These are phyloP conservation scores for Zosterops lateralis DNA, from an alignment of 2,113 vertebrate genomes.

Conservation along the genomic window DNA sequence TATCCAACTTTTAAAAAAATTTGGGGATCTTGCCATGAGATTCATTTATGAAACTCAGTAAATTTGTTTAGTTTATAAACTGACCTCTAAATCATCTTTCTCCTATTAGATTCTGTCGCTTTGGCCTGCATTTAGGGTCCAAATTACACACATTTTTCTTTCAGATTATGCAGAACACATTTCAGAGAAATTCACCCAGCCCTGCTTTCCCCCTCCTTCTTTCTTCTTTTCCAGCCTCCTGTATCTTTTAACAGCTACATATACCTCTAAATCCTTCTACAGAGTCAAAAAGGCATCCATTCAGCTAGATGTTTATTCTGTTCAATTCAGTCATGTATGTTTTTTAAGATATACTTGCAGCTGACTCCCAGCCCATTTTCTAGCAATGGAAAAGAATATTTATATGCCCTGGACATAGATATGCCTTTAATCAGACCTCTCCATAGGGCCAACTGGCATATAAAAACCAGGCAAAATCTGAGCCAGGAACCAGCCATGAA, in stretches of 20 bases:
- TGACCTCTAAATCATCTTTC: conserved; percentile 75
- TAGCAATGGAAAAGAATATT: conserved; percentile 5
- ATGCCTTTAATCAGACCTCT: neutral
- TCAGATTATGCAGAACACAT: conserved; percentile 68
- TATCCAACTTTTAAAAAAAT: conserved; percentile 68
- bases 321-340: neutral
- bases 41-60: conserved; percentile 77
- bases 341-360: conserved; percentile 13
- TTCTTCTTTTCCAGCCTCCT: neutral
- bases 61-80: conserved; percentile 76
- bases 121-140: conserved; percentile 67
- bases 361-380: conserved; percentile 24
- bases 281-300: neutral
- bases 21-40: conserved; percentile 69
- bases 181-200: conserved; percentile 53
- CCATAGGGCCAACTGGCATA: neutral
- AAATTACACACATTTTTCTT: conserved; percentile 75
- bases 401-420: neutral
- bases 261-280: conserved; percentile 49
- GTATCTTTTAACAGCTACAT: conserved; percentile 24
- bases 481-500: neutral
- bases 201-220: neutral
- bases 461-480: neutral
- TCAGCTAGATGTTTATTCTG: conserved; percentile 34
- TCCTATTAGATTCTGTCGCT: conserved; percentile 68